Conservation (phyloP, 1,140 invertebrate genomes). For the Frieseomelitta varia region DNA sequence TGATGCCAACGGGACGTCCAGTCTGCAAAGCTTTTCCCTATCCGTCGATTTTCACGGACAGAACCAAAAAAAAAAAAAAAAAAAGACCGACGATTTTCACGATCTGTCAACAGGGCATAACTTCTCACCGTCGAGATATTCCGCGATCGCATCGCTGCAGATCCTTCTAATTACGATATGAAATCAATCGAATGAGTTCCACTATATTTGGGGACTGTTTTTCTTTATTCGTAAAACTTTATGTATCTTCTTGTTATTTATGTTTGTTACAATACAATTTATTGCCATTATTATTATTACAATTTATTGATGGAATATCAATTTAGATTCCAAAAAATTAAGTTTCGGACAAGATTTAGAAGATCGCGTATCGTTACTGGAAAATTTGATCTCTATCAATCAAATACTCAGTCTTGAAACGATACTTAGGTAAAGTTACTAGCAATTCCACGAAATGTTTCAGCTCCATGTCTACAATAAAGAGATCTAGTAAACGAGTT, state of each 20-base stretch:
- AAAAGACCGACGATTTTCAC: background rate
- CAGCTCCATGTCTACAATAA: too few relatives aligned
- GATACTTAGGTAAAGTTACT: background rate
- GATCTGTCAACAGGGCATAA: background rate
- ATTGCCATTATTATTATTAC: background rate
- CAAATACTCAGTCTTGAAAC: background rate
- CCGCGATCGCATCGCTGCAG: background rate
- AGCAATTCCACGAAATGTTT: background rate
- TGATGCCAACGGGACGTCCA: constrained; percentile 1
- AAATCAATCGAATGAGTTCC: background rate
- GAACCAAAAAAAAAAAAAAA: background rate
- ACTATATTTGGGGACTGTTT: background rate
- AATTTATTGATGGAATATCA: too few relatives aligned
- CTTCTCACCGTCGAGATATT: background rate
- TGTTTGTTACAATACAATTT: too few relatives aligned
- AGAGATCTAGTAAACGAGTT: background rate
- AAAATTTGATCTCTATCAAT: background rate
- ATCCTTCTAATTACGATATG: background rate
- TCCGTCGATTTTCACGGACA: background rate
- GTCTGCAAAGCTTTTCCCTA: background rate
- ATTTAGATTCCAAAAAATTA: background rate
- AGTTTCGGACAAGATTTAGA: background rate
- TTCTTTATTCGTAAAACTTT: too few relatives aligned
- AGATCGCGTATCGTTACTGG: too few relatives aligned
- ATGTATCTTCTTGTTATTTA: too few relatives aligned